Percentiles rank a stretch among this genome's conserved stretches.
These are phyloP conservation scores for Andinoacara biseriatus DNA, from an alignment of 2,113 vertebrate species.

Conservation along the genomic window DNA sequence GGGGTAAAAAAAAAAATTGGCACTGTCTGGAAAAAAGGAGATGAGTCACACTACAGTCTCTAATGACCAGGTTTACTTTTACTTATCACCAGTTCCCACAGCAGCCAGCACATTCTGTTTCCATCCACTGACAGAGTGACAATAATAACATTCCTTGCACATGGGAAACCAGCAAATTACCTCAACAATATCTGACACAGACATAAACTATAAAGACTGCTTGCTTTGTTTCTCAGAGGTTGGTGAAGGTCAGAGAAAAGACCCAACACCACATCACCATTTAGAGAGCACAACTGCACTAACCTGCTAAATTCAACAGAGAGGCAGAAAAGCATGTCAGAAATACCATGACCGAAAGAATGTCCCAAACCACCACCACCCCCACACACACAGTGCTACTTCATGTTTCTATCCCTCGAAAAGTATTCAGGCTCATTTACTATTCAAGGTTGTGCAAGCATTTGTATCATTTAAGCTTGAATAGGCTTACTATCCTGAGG, in stretches of 20 bases:
- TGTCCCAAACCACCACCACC: slow-evolving; percentile 28
- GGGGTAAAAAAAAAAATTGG: not conserved
- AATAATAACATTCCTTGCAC: slow-evolving; percentile 39
- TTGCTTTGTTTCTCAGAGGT: slow-evolving; percentile 40
- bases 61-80: not conserved
- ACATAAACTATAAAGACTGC: slow-evolving; percentile 36
- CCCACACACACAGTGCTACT: not conserved
- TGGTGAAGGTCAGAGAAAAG: not conserved
- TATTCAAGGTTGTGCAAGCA: not conserved
- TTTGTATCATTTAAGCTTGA: slow-evolving; percentile 34
- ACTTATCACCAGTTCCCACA: slow-evolving; percentile 36
- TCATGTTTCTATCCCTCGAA: not conserved
- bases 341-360: slow-evolving; percentile 23
- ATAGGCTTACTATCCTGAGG: slow-evolving; percentile 1
- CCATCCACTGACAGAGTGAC: slow-evolving; percentile 6
- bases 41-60: not conserved
- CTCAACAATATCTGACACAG: slow-evolving; percentile 37
- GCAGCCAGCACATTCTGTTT: slow-evolving; percentile 7
- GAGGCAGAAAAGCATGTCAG: not conserved
- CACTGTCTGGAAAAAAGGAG: not conserved
- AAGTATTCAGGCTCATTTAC: not conserved
- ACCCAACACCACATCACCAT: not conserved
- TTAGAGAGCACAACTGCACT: slow-evolving; percentile 15
- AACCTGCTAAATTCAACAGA: slow-evolving; percentile 54
- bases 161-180: slow-evolving; percentile 45